Evolutionary conservation across 2,888 invertebrate species (phyloP), one percentile per base, ranked within the genome.

Genomic region (Pilophorus perplexus): DNA sequence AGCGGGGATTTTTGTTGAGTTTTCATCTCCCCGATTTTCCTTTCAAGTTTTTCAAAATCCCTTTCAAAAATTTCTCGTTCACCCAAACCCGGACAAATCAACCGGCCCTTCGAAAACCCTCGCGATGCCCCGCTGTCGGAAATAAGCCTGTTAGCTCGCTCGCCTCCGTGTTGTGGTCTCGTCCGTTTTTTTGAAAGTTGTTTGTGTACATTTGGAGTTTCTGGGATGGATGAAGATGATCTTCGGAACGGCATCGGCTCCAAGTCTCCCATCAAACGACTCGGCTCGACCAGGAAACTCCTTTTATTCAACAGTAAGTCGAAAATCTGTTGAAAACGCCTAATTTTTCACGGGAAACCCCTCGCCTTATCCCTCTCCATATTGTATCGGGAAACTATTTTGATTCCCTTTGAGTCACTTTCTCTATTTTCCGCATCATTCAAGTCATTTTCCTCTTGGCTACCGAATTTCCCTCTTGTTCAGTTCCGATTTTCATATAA

Each of bases 221-320:
- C 22, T 62, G 78, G 77, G 75, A 85, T 88, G 82, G 88, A 88
- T 78, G 88, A 88, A 76, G 85, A 85, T 75, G 88, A 88, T 74
- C 80, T 83, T 76, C 87, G 88, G 52, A 68, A 66, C 42, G 66
- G 67, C 23, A 66, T 71, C 79, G 78, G 77, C 54, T 81, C 86
- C 71, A 87, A 87, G 75, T 89, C 89, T 72, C 89, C 89, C 54
- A 89, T 89, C 80, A 86, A 86, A 77, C 81, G 89, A 69, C 83
- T 89, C 71, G 89, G 89, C 74, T 89, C 89, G 71, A 89, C 89
- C 64, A 83, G 89, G 76, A 89, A 89, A 79, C 81, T 89, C 71
- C 82, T 89, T 46, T 84, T 88, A 68, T 89, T 88, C 74, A 88
- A 85, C 77, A 88, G 89, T 89, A 77, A 87, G 88, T 85, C 57